phyloP scores from a whole-genome alignment of 2,113 vertebrate genomes.

The Sylvilagus bachmani region DNA sequence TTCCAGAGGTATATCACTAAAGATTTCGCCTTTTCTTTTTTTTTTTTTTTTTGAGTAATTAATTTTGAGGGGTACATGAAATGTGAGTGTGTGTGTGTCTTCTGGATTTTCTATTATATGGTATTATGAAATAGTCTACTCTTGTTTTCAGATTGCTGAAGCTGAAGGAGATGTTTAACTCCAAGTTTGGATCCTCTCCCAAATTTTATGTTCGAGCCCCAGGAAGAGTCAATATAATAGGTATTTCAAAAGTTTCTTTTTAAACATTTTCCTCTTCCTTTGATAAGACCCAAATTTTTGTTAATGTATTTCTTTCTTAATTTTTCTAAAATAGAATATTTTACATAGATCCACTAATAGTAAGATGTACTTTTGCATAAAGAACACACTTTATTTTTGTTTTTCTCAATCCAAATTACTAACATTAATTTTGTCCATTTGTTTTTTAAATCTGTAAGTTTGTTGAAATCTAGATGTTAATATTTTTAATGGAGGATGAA shows the following conservation, averaged over 20 bases:
- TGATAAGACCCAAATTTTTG: slow-evolving; percentile 20
- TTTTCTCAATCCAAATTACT: neutral
- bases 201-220: slow-evolving; percentile 96
- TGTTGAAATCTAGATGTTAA: slow-evolving; percentile 30
- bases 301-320: neutral
- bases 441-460: neutral
- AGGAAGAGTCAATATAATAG: slow-evolving; percentile 98
- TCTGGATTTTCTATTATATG: slow-evolving; percentile 35
- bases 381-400: slow-evolving; percentile 17
- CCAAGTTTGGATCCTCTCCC: slow-evolving; percentile 93
- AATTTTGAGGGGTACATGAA: neutral
- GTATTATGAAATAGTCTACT: slow-evolving; percentile 72
- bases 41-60: slow-evolving; percentile 16
- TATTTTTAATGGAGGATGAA: slow-evolving; percentile 17
- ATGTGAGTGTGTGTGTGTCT: neutral
- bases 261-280: slow-evolving; percentile 33
- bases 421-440: slow-evolving; percentile 20
- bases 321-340: slow-evolving; percentile 53
- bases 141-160: slow-evolving; percentile 92
- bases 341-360: neutral
- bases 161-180: slow-evolving; percentile 92
- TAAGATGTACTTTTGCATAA: neutral
- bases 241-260: slow-evolving; percentile 87
- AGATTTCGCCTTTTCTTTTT: slow-evolving; percentile 11
- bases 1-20: neutral